These are phyloP conservation scores for Dinothrombium tinctorium DNA, from an alignment of 1,140 invertebrate species.

Conservation along the genomic window DNA sequence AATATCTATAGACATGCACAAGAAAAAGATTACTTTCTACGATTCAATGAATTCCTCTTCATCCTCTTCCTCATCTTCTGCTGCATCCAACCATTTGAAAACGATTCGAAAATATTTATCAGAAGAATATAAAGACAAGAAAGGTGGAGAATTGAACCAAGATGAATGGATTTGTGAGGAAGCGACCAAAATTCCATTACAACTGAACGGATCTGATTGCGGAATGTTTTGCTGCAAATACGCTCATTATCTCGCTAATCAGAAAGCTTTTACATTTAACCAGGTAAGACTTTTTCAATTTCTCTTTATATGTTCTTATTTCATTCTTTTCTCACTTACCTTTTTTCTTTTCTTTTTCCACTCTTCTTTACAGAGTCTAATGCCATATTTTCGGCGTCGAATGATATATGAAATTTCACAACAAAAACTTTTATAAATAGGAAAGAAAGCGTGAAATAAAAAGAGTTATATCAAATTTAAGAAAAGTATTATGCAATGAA, in stretches of 20 bases:
- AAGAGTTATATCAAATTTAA: too few species aligned
- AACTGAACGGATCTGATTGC: slow-evolving; percentile 91
- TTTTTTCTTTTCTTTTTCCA: too few species aligned
- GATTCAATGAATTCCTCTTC: slow-evolving; percentile 61
- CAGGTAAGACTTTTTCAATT: slow-evolving; percentile 30
- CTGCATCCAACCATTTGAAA: slow-evolving; percentile 40
- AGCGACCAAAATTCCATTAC: slow-evolving; percentile 54
- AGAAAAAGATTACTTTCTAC: slow-evolving; percentile 55
- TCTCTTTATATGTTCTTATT: too few species aligned
- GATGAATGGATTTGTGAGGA: slow-evolving; percentile 31
- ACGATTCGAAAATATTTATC: slow-evolving; percentile 46
- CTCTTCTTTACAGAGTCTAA: too few species aligned
- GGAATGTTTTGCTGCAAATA: slow-evolving; percentile 92
- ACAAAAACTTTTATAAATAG: too few species aligned
- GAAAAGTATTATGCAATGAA: too few species aligned
- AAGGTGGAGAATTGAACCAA: slow-evolving; percentile 41
- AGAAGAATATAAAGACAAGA: slow-evolving; percentile 68
- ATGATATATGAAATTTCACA: too few species aligned
- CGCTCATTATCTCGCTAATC: slow-evolving; percentile 65
- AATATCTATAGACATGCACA: slow-evolving; percentile 51
- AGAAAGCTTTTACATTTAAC: slow-evolving; percentile 39
- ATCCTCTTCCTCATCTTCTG: slow-evolving; percentile 29
- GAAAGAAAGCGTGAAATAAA: too few species aligned
- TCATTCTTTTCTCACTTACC: too few species aligned
- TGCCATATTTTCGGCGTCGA: too few species aligned